phyloP scores from a whole-genome alignment of 2,113 vertebrate genomes.

The Zeus faber region DNA sequence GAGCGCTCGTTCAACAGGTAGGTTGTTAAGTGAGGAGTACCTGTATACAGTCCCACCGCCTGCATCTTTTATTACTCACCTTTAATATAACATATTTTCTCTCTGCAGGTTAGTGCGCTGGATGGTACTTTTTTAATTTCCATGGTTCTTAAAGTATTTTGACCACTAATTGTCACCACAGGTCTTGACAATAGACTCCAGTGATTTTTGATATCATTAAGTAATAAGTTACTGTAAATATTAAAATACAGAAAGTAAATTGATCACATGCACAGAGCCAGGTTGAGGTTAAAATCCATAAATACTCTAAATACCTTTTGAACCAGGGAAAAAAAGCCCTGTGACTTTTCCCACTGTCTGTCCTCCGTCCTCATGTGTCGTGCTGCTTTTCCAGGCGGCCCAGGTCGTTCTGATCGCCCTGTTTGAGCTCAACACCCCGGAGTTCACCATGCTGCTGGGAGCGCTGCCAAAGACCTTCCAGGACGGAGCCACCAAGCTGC shows the following conservation, averaged over 20 bases:
- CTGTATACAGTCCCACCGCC: slow-evolving; percentile 16
- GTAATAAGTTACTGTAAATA: too few relatives aligned
- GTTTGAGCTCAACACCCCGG: slow-evolving; percentile 96
- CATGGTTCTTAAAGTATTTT: slow-evolving; percentile 23
- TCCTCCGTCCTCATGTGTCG: slow-evolving; percentile 14
- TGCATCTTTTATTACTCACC: slow-evolving; percentile 36
- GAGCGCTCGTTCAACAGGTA: too few relatives aligned
- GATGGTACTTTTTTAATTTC: slow-evolving; percentile 6
- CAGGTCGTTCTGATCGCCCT: slow-evolving; percentile 95
- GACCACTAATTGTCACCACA: too few relatives aligned
- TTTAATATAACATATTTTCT: slow-evolving; percentile 14
- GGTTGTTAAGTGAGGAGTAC: too few relatives aligned
- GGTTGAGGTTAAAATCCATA: too few relatives aligned
- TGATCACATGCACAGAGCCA: too few relatives aligned
- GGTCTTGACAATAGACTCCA: too few relatives aligned
- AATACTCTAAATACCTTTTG: too few relatives aligned
- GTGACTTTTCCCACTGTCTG: neutral
- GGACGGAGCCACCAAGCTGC: slow-evolving; percentile 96
- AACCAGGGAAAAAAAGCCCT: neutral
- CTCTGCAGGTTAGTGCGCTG: slow-evolving; percentile 24
- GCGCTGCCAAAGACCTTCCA: slow-evolving; percentile 99
- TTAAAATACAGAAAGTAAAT: too few relatives aligned
- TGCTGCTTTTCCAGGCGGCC: slow-evolving; percentile 79
- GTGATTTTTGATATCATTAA: too few relatives aligned
- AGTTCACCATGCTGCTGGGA: slow-evolving; percentile 99